Evolutionary conservation across 2,888 invertebrate species (phyloP), one percentile per base, ranked within the genome.

Genomic region (Alentia gelatinosa): DNA sequence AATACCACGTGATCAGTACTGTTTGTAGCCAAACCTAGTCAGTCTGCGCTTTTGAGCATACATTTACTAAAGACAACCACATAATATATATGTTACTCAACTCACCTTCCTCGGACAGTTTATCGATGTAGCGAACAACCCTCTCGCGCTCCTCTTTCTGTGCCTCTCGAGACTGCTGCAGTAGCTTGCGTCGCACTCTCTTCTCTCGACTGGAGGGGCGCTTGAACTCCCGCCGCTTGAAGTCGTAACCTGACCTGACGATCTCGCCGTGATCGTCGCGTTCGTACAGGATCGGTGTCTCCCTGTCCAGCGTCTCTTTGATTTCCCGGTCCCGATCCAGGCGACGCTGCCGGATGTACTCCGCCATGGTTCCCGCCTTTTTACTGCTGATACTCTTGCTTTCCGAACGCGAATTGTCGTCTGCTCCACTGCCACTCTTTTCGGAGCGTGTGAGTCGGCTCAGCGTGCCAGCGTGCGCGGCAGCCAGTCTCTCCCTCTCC

Each of bases 61-160:
- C n/a, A n/a, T n/a, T n/a, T n/a, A n/a, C n/a, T n/a, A n/a, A n/a
- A n/a, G n/a, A n/a, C n/a, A n/a, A n/a, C n/a, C n/a, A n/a, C n/a
- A n/a, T n/a, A n/a, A n/a, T n/a, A n/a, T n/a, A n/a, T n/a, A n/a
- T n/a, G n/a, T n/a, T n/a, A n/a, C n/a, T n/a, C n/a, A n/a, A n/a
- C 56, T 56, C 19, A 86, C 86, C 86, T 86, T 86, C 47, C 35
- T 86, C 86, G 15, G 86, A 86, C 0, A 86, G 86, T 30, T 86
- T 86, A 47, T 86, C 86, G 15, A 86, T 86, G 50, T 86, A 86
- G 5, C n/a, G 4, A 19, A 86, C 23, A 15, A 86, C 86, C 33
- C 47, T 86, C 9, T 42, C 47, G 26, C 47, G 26, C 42, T 50
- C 86, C 5, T 42, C 47, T 47, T 86, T 86, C 86, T 33, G 26